Conservation (phyloP, 2,797 vertebrate genomes). For the Sebastolobus altivelis region DNA sequence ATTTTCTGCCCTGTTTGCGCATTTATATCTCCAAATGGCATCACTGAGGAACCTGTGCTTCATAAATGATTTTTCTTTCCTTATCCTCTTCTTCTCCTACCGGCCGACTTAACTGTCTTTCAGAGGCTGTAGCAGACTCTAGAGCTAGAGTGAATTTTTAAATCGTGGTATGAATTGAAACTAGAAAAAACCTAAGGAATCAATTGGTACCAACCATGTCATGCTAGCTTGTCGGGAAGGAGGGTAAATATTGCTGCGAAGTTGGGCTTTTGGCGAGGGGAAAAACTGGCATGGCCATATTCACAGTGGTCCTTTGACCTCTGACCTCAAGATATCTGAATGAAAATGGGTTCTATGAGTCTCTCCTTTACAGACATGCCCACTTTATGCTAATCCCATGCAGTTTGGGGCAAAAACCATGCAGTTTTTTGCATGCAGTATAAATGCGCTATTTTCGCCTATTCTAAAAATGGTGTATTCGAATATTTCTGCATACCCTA, state of each 20-base stretch:
- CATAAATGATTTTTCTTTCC: neutral
- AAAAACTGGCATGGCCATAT: neutral
- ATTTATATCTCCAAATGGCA: neutral
- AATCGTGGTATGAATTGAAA: neutral
- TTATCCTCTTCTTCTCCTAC: neutral
- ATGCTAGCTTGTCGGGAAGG: neutral
- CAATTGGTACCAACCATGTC: neutral
- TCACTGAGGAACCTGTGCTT: neutral
- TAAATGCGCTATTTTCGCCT: neutral
- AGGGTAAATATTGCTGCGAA: neutral
- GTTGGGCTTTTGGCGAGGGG: neutral
- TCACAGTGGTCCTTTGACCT: neutral
- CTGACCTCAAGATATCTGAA: neutral
- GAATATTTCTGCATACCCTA: neutral
- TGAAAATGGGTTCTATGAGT: neutral
- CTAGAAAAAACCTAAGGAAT: neutral
- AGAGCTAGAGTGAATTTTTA: too few species aligned
- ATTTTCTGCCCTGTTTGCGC: too few species aligned
- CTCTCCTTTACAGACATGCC: neutral
- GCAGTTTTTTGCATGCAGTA: neutral
- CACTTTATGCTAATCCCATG: neutral
- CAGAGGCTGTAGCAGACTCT: neutral
- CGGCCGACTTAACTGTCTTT: neutral
- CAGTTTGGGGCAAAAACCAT: neutral
- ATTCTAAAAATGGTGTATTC: neutral